A percentile compares a stretch with the other conserved stretches of the same genome.
Evolutionary conservation across 92 coral and sea anemone species (phyloP).

Genomic region (Porites rus): DNA sequence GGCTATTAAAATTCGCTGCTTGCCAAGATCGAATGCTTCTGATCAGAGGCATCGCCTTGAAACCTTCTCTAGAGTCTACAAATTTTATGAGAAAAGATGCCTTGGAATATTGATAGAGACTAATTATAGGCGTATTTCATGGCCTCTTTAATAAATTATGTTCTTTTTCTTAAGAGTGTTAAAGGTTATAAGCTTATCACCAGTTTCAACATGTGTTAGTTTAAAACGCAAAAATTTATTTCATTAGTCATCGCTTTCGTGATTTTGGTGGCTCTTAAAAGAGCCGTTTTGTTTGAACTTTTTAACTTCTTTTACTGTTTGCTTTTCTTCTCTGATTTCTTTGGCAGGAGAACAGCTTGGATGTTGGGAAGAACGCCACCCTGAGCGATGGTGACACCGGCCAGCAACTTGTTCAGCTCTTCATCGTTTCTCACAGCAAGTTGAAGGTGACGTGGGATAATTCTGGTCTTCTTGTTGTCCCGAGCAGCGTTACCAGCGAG

Average conservation of each 20-base stretch:
- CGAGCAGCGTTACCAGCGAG: constrained; percentile 11
- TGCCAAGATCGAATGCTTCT: no score
- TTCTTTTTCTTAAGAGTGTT: no score
- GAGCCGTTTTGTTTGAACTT: constrained; percentile 67
- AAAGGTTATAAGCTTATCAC: no score
- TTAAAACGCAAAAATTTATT: no score
- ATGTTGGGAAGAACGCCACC: constrained; percentile 42
- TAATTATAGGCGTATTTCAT: no score
- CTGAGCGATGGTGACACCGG: constrained; percentile 16
- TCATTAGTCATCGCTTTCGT: constrained; percentile 14
- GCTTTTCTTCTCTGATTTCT: constrained; percentile 18
- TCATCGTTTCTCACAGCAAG: constrained; percentile 9
- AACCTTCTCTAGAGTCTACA: no score
- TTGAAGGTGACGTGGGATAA: constrained; percentile 1
- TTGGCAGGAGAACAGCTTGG: constrained; percentile 29
- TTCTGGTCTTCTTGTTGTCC: constrained; percentile 13
- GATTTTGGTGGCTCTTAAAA: constrained; percentile 81
- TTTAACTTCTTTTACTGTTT: not conserved
- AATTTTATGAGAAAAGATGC: no score
- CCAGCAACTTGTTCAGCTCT: constrained; percentile 9
- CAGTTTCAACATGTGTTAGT: not conserved
- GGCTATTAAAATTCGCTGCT: no score
- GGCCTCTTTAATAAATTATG: no score
- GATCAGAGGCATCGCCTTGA: no score
- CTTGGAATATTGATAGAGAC: no score